These are phyloP conservation scores for Drosophila meridiana DNA, from an alignment of 2,888 invertebrate genomes.

Conservation along the genomic window DNA sequence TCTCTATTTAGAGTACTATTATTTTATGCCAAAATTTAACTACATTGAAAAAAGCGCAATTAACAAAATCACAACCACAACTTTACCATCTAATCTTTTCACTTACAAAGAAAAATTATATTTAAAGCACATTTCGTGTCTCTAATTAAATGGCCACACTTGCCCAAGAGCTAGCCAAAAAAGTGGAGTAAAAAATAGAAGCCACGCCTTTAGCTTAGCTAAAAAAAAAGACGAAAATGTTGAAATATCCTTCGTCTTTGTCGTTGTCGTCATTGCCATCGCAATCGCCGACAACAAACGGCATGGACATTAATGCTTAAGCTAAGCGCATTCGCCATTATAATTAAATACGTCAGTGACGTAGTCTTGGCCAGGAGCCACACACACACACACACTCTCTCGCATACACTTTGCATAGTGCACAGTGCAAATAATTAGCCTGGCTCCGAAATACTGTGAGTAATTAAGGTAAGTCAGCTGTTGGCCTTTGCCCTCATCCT, in stretches of 20 bases:
- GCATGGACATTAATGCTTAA: conserved; percentile 73
- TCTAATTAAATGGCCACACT: conserved; percentile 50
- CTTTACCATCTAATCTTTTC: conserved; percentile 8
- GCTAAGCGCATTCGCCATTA: conserved; percentile 60
- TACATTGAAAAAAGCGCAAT: not conserved
- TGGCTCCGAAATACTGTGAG: conserved; percentile 58
- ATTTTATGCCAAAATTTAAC: not conserved
- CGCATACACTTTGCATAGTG: conserved; percentile 24
- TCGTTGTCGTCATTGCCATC: conserved; percentile 27
- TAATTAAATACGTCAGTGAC: conserved; percentile 69
- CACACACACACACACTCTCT: not conserved
- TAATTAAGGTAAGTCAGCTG: conserved; percentile 79
- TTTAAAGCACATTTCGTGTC: conserved; percentile 26
- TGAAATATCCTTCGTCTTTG: conserved; percentile 20
- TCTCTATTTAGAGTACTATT: not conserved
- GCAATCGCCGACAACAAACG: conserved; percentile 53
- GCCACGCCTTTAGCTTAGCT: conserved; percentile 31
- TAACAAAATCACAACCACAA: not conserved
- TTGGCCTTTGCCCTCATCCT: conserved; percentile 33
- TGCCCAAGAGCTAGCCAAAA: not conserved
- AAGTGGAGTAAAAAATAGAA: not conserved
- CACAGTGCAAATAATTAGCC: conserved; percentile 74
- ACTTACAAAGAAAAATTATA: conserved; percentile 26
- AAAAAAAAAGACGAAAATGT: conserved; percentile 5
- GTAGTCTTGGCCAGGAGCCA: conserved; percentile 18